Conservation (phyloP, 2,113 vertebrate species). For the Thunnus maccoyii region DNA sequence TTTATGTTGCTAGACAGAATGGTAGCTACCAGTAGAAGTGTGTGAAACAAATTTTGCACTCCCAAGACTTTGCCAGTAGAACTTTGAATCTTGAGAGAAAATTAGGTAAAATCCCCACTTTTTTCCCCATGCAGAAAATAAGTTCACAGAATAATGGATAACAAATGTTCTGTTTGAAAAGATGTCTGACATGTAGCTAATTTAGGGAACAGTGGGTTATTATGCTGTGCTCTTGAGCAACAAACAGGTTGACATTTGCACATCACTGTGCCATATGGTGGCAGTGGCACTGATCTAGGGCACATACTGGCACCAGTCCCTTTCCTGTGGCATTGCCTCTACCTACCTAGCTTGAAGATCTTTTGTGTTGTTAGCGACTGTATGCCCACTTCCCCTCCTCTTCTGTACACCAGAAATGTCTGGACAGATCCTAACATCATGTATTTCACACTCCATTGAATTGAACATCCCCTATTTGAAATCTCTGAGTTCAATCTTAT, state of each 20-base stretch:
- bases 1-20: too few relatives aligned
- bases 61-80: too few relatives aligned
- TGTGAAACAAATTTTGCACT: too few relatives aligned
- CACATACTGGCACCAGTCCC: conserved; percentile 28
- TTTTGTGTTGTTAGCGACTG: background rate
- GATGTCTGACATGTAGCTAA: conserved; percentile 4
- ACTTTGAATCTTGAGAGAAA: background rate
- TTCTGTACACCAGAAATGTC: conserved; percentile 8
- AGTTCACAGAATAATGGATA: background rate
- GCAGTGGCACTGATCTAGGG: conserved; percentile 49
- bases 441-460: conserved; percentile 19
- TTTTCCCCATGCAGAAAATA: background rate
- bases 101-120: too few relatives aligned
- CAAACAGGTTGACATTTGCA: conserved; percentile 41
- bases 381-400: background rate
- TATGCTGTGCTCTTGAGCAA: conserved; percentile 15
- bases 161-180: background rate
- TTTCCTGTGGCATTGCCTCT: conserved; percentile 38
- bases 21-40: too few relatives aligned
- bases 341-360: conserved; percentile 24
- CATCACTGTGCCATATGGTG: conserved; percentile 52
- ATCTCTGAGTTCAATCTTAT: conserved; percentile 47
- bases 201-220: background rate
- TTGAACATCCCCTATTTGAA: conserved; percentile 19
- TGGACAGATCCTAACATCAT: conserved; percentile 10